Evolutionary conservation across 2,113 vertebrate genomes (phyloP), one percentile per base, ranked within the genome.

Genomic region (Etheostoma cragini): DNA sequence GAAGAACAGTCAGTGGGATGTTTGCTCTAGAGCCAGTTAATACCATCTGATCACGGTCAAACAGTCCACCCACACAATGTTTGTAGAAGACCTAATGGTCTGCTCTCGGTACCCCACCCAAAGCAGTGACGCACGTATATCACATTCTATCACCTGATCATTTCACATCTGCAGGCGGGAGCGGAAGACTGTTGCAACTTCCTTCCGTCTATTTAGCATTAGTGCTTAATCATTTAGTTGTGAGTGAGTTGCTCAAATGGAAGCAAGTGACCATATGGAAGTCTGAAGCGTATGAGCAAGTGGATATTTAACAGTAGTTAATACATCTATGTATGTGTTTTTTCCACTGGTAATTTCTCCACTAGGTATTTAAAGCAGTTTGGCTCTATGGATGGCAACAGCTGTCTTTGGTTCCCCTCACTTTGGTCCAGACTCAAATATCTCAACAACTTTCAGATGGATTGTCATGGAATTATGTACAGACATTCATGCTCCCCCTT

Each of bases 181-280:
- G 78, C 45, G 68, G 13, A 66, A 69, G 15, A 6, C 17, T 77
- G 49, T 68, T 54, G 65, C 54, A 87, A 80, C 62, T 68, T 87
- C 60, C 77, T 24, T 24, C 13, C 26, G 10, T 56, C 6, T 53
- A 0, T 54, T 68, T 42, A 11, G 2, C 19, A 19, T 33, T 8
- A 19, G 22, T 38, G 17, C 15, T 71, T 12, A 33, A 10, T 82
- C 14, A 65, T 66, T 50, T 26, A 8, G 54, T 15, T 30, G n/a
- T 49, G 2, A 62, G 3, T 21, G 6, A 58, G 22, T 19, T 38
- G 19, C 52, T 70, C 19, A 42, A 15, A 14, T 12, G 0, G 15
- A 17, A 81, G 52, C 5, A 70, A 38, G 38, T 10, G 38, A 38
- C 8, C 35, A 38, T 8, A 8, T 2, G 35, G 35, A 49, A 38